A percentile compares a stretch with the other conserved stretches of the same genome.
phyloP scores from a whole-genome alignment of 2,797 vertebrate genomes.

The Spinus pinus region DNA sequence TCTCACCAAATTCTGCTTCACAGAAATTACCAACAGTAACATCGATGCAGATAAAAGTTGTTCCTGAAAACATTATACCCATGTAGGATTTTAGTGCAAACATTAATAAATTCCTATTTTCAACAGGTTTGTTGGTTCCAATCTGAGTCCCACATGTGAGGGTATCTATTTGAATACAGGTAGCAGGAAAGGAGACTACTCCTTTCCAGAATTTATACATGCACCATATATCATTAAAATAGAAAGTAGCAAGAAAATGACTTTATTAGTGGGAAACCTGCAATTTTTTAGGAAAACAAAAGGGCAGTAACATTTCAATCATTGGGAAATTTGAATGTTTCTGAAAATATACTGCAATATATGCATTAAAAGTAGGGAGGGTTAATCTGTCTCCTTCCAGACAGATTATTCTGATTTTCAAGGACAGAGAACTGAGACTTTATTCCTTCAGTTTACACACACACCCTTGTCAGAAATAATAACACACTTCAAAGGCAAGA shows the following conservation, averaged over 20 bases:
- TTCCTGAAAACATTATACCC: neutral
- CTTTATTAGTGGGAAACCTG: neutral
- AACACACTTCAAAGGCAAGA: neutral
- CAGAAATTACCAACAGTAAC: neutral
- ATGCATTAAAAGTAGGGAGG: neutral
- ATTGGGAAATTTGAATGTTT: neutral
- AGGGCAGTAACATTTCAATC: neutral
- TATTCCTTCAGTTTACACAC: neutral
- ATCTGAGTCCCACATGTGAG: neutral
- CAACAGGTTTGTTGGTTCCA: neutral
- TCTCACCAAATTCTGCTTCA: neutral
- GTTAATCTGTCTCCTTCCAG: neutral
- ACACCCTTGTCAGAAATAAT: slow-evolving; percentile 14
- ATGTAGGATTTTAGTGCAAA: neutral
- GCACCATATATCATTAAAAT: neutral
- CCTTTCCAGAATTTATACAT: neutral
- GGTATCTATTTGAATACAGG: neutral
- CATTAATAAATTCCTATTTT: neutral
- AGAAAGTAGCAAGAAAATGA: neutral
- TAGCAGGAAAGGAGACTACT: neutral
- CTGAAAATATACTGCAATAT: neutral
- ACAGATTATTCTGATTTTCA: neutral
- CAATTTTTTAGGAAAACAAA: neutral
- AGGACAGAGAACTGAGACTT: neutral
- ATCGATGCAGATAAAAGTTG: neutral